Evolutionary conservation across 1,140 invertebrate genomes (phyloP).

Genomic region (Adoxophyes honmai): DNA sequence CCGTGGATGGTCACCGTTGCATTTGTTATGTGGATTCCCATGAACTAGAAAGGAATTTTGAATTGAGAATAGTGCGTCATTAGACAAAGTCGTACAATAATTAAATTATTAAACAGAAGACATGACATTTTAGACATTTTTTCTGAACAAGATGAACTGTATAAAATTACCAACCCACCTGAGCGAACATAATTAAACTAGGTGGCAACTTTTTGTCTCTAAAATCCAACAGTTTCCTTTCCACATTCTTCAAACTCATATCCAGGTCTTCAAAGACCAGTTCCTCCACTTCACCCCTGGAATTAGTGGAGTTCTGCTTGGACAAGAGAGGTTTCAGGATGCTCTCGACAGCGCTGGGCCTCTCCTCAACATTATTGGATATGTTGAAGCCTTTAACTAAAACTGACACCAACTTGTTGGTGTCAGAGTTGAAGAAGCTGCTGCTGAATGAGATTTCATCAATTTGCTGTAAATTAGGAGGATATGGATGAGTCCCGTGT

Average conservation of each 20-base stretch:
- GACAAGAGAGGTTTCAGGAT: slow-evolving; percentile 66
- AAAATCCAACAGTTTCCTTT: slow-evolving; percentile 80
- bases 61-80: too few relatives aligned
- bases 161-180: slow-evolving; percentile 79
- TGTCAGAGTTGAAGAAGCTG: slow-evolving; percentile 93
- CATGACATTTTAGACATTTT: too few relatives aligned
- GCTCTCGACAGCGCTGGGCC: slow-evolving; percentile 54
- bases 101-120: slow-evolving; percentile 20
- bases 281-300: slow-evolving; percentile 38
- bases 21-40: slow-evolving; percentile 91
- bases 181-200: slow-evolving; percentile 88
- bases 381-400: slow-evolving; percentile 90
- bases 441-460: slow-evolving; percentile 92
- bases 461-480: slow-evolving; percentile 91
- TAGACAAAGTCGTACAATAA: too few relatives aligned
- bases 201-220: slow-evolving; percentile 85
- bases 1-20: slow-evolving; percentile 81
- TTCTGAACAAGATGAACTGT: too few relatives aligned
- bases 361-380: slow-evolving; percentile 85
- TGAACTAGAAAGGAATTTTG: slow-evolving; percentile 83
- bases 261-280: slow-evolving; percentile 33
- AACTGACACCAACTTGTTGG: slow-evolving; percentile 91
- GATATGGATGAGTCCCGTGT: too few relatives aligned
- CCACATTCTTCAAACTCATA: slow-evolving; percentile 38
- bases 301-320: slow-evolving; percentile 63